A percentile compares a stretch with the other conserved stretches of the same genome.
phyloP scores from a whole-genome alignment of 2,113 vertebrate species.

The Egretta garzetta region DNA sequence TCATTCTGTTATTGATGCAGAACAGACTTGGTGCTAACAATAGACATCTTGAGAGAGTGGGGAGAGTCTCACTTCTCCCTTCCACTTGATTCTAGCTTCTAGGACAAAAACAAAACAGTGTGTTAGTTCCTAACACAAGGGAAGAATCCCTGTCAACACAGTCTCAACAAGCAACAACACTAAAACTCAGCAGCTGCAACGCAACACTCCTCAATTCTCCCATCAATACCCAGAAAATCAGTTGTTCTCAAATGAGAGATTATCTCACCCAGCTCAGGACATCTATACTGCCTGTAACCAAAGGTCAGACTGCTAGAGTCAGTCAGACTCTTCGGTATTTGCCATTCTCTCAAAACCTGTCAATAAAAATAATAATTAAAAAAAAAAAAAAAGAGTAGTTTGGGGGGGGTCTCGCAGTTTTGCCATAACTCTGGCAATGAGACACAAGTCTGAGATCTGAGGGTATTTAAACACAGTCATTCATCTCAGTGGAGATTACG shows the following conservation, averaged over 20 bases:
- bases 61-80: background rate
- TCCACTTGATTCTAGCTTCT: background rate
- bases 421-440: background rate
- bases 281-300: background rate
- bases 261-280: background rate
- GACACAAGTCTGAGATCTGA: background rate
- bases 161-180: background rate
- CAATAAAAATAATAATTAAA: background rate
- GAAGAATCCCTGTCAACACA: background rate
- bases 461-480: background rate
- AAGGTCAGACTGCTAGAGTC: background rate
- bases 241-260: background rate
- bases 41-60: background rate
- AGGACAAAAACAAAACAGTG: background rate
- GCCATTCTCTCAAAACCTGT: background rate
- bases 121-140: background rate
- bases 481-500: background rate
- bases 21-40: slow-evolving; percentile 42
- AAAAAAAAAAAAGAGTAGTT: background rate
- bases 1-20: background rate
- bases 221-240: background rate
- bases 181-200: background rate
- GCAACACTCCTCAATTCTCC: background rate
- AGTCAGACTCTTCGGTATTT: background rate
- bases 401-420: background rate